Base-by-base conservation (phyloP, 1,140 invertebrate species). In the Rhyacophila brunnea region DNA sequence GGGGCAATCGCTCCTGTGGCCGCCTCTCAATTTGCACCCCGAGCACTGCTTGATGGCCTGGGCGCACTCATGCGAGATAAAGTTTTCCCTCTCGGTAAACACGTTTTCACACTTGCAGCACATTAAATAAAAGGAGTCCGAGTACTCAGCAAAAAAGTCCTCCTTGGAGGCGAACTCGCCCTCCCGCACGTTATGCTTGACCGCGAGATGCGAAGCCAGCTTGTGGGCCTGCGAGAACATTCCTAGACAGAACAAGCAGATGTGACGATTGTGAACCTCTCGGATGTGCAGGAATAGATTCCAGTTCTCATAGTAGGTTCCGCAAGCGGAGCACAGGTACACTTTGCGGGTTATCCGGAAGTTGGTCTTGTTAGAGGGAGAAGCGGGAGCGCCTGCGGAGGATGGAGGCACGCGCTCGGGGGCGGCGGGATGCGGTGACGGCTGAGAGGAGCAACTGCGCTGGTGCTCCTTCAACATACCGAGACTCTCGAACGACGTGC, bases 241-340 rank as follows among this genome's bases (percentile, higher is more conserved):
- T 48, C 87, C 86, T 34, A 90, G 77, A 67, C 90, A 92, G 72
- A 87, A 89, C 9, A 91, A 71, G 68, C 90, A 92, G 62, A 90
- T 88, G 67, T 86, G 87, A 35, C 87, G 81, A 59, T 85, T 84
- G 69, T 92, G 89, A 14, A 86, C 80, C 63, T 91, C 87, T 44
- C 86, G 78, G 86, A 91, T 91, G 65, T 92, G 90, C 9, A 89
- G 70, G 70, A 90, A 91, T 20, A 91, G 74, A 74, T 91, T 89
- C 87, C 89, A 91, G 63, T 88, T 88, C 73, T 91, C 88, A 74
- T 89, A 90, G 64, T 91, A 90, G 1, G 84, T 88, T 18, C 84
- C 86, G 71, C 90, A 92, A 0, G 86, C 85, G 7, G 86, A 85
- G 70, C 90, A 92, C 11, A 89, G 70, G 64, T 87, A 91, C 50